Conservation (phyloP, 2,797 vertebrate species). For the Ciconia nigra region DNA sequence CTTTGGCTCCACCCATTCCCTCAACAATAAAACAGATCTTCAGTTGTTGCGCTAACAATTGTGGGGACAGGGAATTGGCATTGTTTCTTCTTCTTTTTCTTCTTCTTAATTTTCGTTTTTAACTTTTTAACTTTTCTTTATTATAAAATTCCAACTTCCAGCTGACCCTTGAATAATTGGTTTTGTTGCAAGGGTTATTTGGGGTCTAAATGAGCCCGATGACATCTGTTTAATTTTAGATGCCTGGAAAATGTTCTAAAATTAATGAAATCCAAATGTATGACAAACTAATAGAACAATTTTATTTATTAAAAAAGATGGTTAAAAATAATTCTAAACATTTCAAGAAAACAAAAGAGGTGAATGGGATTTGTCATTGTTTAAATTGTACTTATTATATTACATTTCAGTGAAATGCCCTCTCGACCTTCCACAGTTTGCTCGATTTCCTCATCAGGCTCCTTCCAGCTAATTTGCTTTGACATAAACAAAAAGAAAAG, state of each 20-base stretch:
- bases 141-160: conserved; percentile 70
- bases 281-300: conserved; percentile 67
- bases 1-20: neutral
- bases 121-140: conserved; percentile 48
- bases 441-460: conserved; percentile 60
- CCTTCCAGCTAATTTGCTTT: conserved; percentile 64
- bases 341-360: conserved; percentile 63
- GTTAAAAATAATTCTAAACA: conserved; percentile 70
- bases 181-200: conserved; percentile 74
- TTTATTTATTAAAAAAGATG: conserved; percentile 67
- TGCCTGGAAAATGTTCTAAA: conserved; percentile 71
- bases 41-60: neutral
- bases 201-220: conserved; percentile 69
- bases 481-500: conserved; percentile 62
- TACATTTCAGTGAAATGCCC: conserved; percentile 61
- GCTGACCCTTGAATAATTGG: conserved; percentile 74
- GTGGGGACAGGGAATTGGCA: conserved; percentile 37
- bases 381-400: conserved; percentile 68
- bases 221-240: conserved; percentile 80
- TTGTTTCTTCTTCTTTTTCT: conserved; percentile 11
- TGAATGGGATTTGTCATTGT: conserved; percentile 58
- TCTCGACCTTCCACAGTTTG: conserved; percentile 58
- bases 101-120: conserved; percentile 18
- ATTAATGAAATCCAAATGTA: conserved; percentile 78
- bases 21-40: neutral